Evolutionary conservation across 2,113 vertebrate genomes (phyloP), one percentile per base, ranked within the genome.

Genomic region (Cryptotis parvus): DNA sequence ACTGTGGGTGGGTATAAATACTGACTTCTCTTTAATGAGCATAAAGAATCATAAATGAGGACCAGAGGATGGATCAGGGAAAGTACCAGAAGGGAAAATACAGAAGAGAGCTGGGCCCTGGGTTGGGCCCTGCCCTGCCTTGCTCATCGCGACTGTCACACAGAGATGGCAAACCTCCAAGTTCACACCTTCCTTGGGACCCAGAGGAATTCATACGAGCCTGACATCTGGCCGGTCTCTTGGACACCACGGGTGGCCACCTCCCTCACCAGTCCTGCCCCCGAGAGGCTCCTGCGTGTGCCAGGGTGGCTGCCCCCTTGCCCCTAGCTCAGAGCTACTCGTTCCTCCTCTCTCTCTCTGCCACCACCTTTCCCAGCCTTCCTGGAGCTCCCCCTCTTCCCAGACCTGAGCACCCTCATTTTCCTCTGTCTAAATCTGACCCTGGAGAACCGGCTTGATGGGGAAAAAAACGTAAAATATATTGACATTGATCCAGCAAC

Each of bases 151-250:
- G 4, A 52, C 22, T 69, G 33, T 58, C 39, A 18, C 49, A 49
- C 27, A 2, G 11, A 3, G 45, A 49, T 10, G n/a, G 24, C 41
- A 18, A 29, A 63, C 52, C 49, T 76, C 55, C 55, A 58, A 22
- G 15, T 58, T 22, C 55, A 16, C 1, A 35, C 5, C 14, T 41
- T 41, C 29, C 35, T 27, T 29, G 9, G 4, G 43, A 0, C 10
- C 58, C 35, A 0, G 1, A 41, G 33, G n/a, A n/a, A n/a, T n/a
- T n/a, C n/a, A n/a, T 0, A 58, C 6, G 9, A 10, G 31, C 39
- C 5, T 4, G 11, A 58, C 31, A 27, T 15, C 69, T 43, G n/a
- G 31, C 6, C 8, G 37, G 27, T 2, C 68, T 31, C 63, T 45
- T 0, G 0, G 80, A 73, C 16, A 31, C 52, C 69, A 14, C 20